Evolutionary conservation across 2,888 invertebrate species (phyloP).

Genomic region (Diabrotica balteata): DNA sequence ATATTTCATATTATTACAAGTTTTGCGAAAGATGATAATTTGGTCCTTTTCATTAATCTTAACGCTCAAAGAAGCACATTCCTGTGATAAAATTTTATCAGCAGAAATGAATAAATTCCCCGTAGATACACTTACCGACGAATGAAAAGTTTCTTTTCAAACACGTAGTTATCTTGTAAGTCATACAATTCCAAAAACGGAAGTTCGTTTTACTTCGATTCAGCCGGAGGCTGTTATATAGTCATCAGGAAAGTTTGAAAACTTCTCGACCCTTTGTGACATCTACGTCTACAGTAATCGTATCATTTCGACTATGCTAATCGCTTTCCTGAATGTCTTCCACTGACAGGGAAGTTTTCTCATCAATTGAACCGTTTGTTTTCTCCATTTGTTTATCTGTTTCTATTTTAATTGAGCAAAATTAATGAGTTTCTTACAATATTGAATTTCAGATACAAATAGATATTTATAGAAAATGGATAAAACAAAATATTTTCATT

Average conservation of each 20-base stretch:
- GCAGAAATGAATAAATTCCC: constrained; percentile 32
- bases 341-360: constrained; percentile 11
- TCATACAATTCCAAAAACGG: constrained; percentile 42
- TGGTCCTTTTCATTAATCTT: neutral
- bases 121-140: constrained; percentile 29
- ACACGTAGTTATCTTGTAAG: constrained; percentile 43
- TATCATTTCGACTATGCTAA: constrained; percentile 51
- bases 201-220: constrained; percentile 53
- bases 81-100: constrained; percentile 17
- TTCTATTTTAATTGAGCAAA: neutral
- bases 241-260: constrained; percentile 54
- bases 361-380: constrained; percentile 10
- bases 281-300: constrained; percentile 51
- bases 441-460: too few species aligned
- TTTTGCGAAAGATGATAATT: too few species aligned
- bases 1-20: too few species aligned
- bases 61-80: constrained; percentile 20
- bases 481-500: too few species aligned
- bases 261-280: constrained; percentile 51
- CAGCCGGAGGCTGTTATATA: constrained; percentile 54
- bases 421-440: too few species aligned
- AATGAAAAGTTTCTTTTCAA: constrained; percentile 41
- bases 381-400: neutral
- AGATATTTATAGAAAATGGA: too few species aligned
- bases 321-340: constrained; percentile 37